Evolutionary conservation across 2,113 vertebrate species (phyloP).

Genomic region (Colistium nudipinnis): DNA sequence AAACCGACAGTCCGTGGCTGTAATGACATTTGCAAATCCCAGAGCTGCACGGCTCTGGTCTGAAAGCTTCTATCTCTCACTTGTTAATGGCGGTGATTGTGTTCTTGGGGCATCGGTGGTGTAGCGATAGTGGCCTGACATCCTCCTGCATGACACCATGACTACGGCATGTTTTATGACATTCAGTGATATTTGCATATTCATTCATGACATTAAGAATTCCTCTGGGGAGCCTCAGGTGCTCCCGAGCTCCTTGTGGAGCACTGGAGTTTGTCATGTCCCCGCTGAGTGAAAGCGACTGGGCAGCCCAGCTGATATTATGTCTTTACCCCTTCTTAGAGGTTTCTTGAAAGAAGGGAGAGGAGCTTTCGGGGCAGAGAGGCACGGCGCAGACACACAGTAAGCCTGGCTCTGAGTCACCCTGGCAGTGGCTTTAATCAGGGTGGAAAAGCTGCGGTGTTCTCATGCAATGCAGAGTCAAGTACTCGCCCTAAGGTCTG

Average conservation of each 20-base stretch:
- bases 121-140: slow-evolving; percentile 45
- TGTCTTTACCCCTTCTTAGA: slow-evolving; percentile 59
- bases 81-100: slow-evolving; percentile 2
- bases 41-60: slow-evolving; percentile 38
- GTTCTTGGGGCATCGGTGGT: slow-evolving; percentile 42
- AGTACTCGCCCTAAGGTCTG: slow-evolving; percentile 63
- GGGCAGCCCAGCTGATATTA: slow-evolving; percentile 42
- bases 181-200: slow-evolving; percentile 77
- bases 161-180: slow-evolving; percentile 74
- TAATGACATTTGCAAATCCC: slow-evolving; percentile 4
- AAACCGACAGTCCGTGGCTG: not conserved
- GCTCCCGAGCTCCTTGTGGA: slow-evolving; percentile 32
- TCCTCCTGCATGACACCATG: slow-evolving; percentile 58
- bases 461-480: slow-evolving; percentile 70
- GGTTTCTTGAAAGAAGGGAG: slow-evolving; percentile 56
- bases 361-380: slow-evolving; percentile 39
- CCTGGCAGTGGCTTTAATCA: slow-evolving; percentile 71
- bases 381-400: slow-evolving; percentile 51
- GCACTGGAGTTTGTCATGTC: slow-evolving; percentile 40
- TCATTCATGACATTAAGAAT: slow-evolving; percentile 76
- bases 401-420: slow-evolving; percentile 68
- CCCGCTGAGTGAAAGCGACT: slow-evolving; percentile 66
- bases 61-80: slow-evolving; percentile 34
- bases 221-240: slow-evolving; percentile 66
- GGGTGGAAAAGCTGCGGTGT: slow-evolving; percentile 58